Evolutionary conservation across 2,113 vertebrate species (phyloP), one percentile per base, ranked within the genome.

Genomic region (Macrotis lagotis): DNA sequence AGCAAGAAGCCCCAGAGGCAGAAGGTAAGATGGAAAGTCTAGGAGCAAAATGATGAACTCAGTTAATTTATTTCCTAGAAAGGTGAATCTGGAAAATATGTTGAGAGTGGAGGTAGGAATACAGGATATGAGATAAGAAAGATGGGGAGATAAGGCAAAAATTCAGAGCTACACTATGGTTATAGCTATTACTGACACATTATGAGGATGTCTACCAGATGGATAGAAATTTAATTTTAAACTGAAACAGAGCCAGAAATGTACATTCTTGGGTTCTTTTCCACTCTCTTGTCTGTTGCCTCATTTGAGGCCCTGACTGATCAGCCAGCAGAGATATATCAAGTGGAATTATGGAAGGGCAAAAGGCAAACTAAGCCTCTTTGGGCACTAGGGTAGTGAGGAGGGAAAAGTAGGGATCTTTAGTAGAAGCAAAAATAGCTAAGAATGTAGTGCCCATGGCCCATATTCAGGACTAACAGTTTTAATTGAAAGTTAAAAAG

Each of bases 31-130:
- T 83, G 66, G n/a, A 44, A 83, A 44, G n/a, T 16, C 66, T 83
- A 2, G 66, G 19, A 24, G 14, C 66, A 74, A 37, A 74, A 37
- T 19, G 37, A 16, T 74, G 12, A 83, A 44, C 26, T 83, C 66
- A 83, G 66, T 83, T 83, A 83, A 83, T 83, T 44, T n/a, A 83
- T 83, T 83, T 83, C n/a, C n/a, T 83, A 83, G n/a, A 83, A 83
- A 44, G 19, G 19, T 44, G 19, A 44, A 83, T 83, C n/a, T 83
- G 7, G 19, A 83, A 44, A 83, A 83, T 83, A 44, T 44, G 37
- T 37, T 44, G 66, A n/a, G 66, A 44, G n/a, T 44, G 16, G 37
- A 44, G 37, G 19, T 37, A 44, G n/a, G 16, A 44, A 83, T 83
- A 44, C 6, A 44, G 22, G 66, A n/a, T 83, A 6, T 83, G 6